Conservation (phyloP, 2,888 invertebrate genomes). For the Acleris sparsana region DNA sequence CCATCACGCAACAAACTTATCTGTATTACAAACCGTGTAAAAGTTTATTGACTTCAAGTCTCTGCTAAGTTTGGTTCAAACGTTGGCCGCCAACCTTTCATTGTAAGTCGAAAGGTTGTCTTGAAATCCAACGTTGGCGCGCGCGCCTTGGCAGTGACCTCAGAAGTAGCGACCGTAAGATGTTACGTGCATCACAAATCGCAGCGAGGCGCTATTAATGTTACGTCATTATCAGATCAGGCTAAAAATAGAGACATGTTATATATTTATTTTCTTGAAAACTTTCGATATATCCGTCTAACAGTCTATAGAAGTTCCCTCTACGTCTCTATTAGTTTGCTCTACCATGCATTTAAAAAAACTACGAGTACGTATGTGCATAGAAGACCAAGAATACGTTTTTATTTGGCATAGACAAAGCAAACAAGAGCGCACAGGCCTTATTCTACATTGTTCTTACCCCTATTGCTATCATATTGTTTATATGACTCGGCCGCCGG, state of each 20-base stretch:
- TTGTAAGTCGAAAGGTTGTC: neutral
- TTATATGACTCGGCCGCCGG: no score
- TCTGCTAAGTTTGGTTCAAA: slow-evolving; percentile 1
- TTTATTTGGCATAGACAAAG: no score
- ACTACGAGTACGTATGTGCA: no score
- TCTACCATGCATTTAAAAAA: no score
- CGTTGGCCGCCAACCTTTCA: slow-evolving; percentile 4
- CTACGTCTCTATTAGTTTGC: no score
- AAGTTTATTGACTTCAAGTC: slow-evolving; percentile 21
- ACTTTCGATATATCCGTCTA: no score
- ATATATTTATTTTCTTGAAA: neutral
- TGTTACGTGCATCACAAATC: slow-evolving; percentile 34
- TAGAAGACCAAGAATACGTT: no score
- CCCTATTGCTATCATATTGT: no score
- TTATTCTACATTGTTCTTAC: no score
- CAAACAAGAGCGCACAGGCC: no score
- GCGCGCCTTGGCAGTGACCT: slow-evolving; percentile 42
- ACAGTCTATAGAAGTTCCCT: no score
- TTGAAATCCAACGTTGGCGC: slow-evolving; percentile 4
- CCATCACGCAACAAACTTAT: no score
- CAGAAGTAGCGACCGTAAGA: slow-evolving; percentile 35
- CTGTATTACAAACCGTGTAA: neutral
- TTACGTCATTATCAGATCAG: slow-evolving; percentile 9
- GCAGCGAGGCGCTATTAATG: slow-evolving; percentile 15
- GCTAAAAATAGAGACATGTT: neutral